These are phyloP conservation scores for Dryas iulia DNA, from an alignment of 1,140 invertebrate genomes.

Conservation along the genomic window DNA sequence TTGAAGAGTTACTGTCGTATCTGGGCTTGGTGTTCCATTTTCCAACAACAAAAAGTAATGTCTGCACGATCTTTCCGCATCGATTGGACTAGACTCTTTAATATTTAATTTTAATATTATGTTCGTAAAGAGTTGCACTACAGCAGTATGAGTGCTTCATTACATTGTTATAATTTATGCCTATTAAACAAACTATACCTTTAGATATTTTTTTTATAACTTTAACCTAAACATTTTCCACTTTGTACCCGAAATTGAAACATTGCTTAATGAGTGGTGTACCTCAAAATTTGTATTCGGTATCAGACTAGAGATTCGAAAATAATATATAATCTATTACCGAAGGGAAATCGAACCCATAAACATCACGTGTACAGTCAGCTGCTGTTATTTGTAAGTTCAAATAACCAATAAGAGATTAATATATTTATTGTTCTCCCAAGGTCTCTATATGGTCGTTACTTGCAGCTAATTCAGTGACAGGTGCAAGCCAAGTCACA, in stretches of 20 bases:
- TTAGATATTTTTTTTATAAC: too few species aligned
- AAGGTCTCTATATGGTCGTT: conserved; percentile 1
- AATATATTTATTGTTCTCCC: background rate
- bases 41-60: background rate
- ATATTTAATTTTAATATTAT: background rate
- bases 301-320: too few species aligned
- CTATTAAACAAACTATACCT: too few species aligned
- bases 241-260: too few species aligned
- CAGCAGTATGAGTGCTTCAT: background rate
- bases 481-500: conserved; percentile 11
- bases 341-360: too few species aligned
- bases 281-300: too few species aligned
- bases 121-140: background rate
- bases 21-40: background rate
- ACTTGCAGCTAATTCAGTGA: conserved; percentile 8
- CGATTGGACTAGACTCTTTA: background rate
- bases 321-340: too few species aligned
- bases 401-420: background rate
- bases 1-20: background rate
- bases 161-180: too few species aligned
- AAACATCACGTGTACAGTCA: too few species aligned
- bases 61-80: background rate
- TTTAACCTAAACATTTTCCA: too few species aligned
- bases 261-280: too few species aligned
- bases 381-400: background rate